These are phyloP conservation scores for Columba janthina DNA, from an alignment of 2,113 vertebrate species.

Conservation along the genomic window DNA sequence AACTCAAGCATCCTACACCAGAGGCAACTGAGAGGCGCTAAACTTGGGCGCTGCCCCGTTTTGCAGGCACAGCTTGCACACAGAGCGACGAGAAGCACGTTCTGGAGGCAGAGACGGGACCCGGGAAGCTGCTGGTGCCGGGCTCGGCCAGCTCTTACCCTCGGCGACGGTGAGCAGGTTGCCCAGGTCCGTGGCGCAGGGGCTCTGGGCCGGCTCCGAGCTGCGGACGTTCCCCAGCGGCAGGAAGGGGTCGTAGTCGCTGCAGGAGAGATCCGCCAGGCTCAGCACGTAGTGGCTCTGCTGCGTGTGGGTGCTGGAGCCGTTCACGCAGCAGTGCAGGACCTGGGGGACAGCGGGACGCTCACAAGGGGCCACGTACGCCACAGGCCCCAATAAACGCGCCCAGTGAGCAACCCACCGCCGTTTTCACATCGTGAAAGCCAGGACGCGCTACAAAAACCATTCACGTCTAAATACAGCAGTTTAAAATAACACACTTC, in stretches of 20 bases:
- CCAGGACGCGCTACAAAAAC: background rate
- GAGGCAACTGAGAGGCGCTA: background rate
- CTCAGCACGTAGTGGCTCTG: slow-evolving; percentile 93
- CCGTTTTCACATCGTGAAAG: background rate
- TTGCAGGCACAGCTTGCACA: fast-evolving
- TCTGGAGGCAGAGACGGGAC: background rate
- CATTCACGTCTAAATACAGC: background rate
- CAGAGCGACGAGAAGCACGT: background rate
- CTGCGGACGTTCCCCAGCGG: slow-evolving; percentile 86
- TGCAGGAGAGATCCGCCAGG: slow-evolving; percentile 87
- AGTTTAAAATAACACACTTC: background rate
- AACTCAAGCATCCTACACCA: background rate
- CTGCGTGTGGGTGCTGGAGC: slow-evolving; percentile 90
- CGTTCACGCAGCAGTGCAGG: slow-evolving; percentile 92
- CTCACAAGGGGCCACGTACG: no score
- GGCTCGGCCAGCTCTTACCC: slow-evolving; percentile 71
- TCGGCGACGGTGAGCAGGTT: slow-evolving; percentile 95
- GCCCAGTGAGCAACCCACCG: background rate
- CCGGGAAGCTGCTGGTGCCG: background rate
- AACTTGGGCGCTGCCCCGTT: background rate
- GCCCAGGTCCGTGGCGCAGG: slow-evolving; percentile 80
- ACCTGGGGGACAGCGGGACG: slow-evolving; percentile 74
- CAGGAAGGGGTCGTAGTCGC: slow-evolving; percentile 91
- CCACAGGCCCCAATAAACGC: no score
- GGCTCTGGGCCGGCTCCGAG: slow-evolving; percentile 80